Conservation (phyloP, 2,113 vertebrate species). For the Columba janthina region DNA sequence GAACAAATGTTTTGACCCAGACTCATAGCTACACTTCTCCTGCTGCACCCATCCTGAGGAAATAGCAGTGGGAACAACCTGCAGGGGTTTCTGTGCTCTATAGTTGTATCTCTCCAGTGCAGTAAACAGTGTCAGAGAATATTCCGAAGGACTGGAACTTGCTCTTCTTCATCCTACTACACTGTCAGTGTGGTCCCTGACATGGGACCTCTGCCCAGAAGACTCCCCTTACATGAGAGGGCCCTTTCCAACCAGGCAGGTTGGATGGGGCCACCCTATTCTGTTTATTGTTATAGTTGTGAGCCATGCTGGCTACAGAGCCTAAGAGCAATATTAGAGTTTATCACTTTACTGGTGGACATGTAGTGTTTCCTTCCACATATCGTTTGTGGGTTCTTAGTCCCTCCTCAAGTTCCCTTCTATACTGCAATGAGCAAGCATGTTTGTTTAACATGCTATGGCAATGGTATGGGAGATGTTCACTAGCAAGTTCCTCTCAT, state of each 20-base stretch:
- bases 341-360: neutral
- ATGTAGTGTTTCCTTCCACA: neutral
- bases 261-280: neutral
- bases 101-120: neutral
- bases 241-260: neutral
- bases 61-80: neutral
- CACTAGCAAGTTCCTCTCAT: neutral
- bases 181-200: neutral
- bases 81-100: neutral
- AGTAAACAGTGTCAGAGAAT: neutral
- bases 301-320: neutral
- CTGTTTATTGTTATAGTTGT: neutral
- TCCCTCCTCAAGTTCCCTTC: neutral
- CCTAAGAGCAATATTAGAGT: neutral
- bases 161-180: neutral
- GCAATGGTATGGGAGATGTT: neutral
- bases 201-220: neutral
- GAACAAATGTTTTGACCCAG: neutral
- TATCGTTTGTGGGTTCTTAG: neutral
- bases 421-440: neutral
- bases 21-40: neutral
- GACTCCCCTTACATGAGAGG: neutral
- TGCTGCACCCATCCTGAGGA: accelerated
- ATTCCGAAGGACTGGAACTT: neutral
- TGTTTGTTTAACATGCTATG: neutral